A percentile compares a stretch with the other conserved stretches of the same genome.
These are phyloP conservation scores for Campopleginae sp. DNA, from an alignment of 2,888 invertebrate genomes.

Conservation along the genomic window DNA sequence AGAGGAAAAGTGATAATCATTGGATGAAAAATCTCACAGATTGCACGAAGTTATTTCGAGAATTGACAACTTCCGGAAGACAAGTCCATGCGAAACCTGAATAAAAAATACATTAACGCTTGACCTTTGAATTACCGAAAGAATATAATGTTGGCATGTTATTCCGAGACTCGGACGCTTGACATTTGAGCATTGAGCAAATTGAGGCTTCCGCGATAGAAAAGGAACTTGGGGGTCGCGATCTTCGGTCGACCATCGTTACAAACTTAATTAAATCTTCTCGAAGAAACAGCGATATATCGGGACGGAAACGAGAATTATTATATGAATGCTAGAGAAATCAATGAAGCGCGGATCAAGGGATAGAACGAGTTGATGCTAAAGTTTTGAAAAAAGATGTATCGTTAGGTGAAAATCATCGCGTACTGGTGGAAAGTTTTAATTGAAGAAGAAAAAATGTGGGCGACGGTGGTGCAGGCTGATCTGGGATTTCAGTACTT, in stretches of 20 bases:
- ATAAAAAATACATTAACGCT: not conserved
- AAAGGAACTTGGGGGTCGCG: not conserved
- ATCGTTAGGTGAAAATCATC: not conserved
- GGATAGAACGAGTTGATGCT: not conserved
- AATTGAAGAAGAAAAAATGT: not conserved
- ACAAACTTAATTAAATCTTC: not conserved
- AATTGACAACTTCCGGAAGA: not conserved
- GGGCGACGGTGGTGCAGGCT: not conserved
- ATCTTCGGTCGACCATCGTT: not conserved
- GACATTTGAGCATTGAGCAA: not conserved
- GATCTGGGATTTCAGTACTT: constrained; percentile 3
- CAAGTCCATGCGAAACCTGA: not conserved
- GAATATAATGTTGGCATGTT: not conserved
- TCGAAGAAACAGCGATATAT: not conserved
- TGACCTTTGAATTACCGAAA: not conserved
- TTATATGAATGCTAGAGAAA: not conserved
- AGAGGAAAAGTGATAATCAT: too few relatives aligned
- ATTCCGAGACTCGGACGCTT: not conserved
- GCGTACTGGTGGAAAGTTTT: not conserved
- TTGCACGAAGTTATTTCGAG: not conserved
- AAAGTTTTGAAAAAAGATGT: not conserved
- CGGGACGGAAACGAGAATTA: not conserved
- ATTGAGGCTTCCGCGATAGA: not conserved
- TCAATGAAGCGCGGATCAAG: not conserved
- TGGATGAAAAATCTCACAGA: not conserved